Evolutionary conservation across 2,113 vertebrate species (phyloP).

Genomic region (Spheniscus mendiculus): DNA sequence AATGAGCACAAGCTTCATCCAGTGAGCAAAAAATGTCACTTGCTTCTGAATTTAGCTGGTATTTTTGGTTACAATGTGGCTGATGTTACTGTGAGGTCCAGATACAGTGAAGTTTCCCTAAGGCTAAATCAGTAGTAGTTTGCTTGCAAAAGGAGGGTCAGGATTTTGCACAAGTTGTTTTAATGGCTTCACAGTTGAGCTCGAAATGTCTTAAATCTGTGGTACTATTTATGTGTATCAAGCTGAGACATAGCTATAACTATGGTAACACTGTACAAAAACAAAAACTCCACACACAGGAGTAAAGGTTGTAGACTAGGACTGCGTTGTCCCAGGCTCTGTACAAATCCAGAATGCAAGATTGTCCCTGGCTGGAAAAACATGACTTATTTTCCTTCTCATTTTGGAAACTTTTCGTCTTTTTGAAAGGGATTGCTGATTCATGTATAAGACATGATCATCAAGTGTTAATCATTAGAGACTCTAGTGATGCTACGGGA

Average conservation of each 20-base stretch:
- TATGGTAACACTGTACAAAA: background rate
- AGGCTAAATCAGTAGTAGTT: background rate
- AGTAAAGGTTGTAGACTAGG: background rate
- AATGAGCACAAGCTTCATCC: background rate
- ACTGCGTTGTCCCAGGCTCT: background rate
- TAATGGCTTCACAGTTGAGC: background rate
- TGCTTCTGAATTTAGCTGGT: background rate
- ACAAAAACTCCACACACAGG: accelerated
- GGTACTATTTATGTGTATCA: background rate
- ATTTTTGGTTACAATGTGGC: background rate
- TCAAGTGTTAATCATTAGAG: background rate
- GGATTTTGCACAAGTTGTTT: background rate
- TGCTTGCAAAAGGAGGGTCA: background rate
- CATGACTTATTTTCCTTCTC: background rate
- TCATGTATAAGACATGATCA: background rate
- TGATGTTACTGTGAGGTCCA: background rate
- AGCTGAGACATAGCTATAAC: background rate
- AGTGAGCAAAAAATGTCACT: background rate
- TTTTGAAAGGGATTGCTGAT: background rate
- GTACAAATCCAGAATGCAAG: background rate
- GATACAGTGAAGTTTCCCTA: background rate
- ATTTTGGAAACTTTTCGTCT: background rate
- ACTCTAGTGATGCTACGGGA: background rate
- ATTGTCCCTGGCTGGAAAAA: background rate
- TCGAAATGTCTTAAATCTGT: background rate